Base-by-base conservation (phyloP, 2,888 invertebrate species). In the Nomada fabriciana region DNA sequence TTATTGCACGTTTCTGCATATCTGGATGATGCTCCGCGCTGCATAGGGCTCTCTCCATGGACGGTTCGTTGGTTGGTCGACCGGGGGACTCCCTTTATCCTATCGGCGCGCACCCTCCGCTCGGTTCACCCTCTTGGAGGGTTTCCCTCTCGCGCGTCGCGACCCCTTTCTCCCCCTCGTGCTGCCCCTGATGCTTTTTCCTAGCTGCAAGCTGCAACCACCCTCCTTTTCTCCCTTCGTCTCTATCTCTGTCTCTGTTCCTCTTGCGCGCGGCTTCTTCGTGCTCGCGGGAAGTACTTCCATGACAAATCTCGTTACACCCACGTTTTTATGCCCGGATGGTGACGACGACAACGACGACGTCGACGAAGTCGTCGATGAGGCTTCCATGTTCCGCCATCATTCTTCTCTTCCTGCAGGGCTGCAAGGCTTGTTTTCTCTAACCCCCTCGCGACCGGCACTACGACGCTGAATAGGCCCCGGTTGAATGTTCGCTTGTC, bases 261-360 rank as follows among this genome's bases (percentile, higher is more conserved):
- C 36, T 7, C 36, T 36, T 0, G 7, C 7, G 36, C 73, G 20
- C 55, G 43, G 57, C 57, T 29, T 64, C 70, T 76, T 59, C 42
- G 23, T n/a, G 67, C 80, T 80, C 59, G 55, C 65, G 83, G 86
- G 78, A 90, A 91, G 90, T 90, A 91, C 91, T 91, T 90, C 88
- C 85, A 88, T 88, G 91, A 91, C 91, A 91, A 91, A 92, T 92
- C 91, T 90, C 90, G 91, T 92, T 93, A 92, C 88, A 89, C 84
- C 84, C 88, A 85, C 86, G 87, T 89, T 91, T 91, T 91, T 89
- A 89, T 88, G 88, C 88, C 82, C 84, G 83, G 86, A 69, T 78
- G 84, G 76, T 73, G 76, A 52, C 71, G 80, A 23, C 83, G 65
- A 75, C 84, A 67, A 77, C 85, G 86, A 69, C 76, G 84, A 74